phyloP scores from a whole-genome alignment of 1,140 invertebrate genomes.

The Drosophila eugracilis region DNA sequence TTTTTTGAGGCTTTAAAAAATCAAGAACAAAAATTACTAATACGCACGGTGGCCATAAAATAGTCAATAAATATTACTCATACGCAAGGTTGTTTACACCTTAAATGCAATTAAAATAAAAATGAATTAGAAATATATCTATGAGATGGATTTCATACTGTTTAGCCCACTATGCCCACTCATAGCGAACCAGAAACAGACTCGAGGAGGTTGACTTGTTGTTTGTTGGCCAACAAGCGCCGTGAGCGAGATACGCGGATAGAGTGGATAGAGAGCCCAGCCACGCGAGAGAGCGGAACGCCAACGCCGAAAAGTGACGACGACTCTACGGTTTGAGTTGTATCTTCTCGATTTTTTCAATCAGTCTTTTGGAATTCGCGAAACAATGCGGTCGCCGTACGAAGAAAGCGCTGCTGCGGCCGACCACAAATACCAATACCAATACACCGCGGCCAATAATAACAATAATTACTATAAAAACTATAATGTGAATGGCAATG shows the following conservation, averaged over 20 bases:
- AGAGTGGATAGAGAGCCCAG: conserved; percentile 21
- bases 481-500: conserved; percentile 64
- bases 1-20: no score
- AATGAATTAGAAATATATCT: not conserved
- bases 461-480: conserved; percentile 76
- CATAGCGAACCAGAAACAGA: conserved; percentile 17
- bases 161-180: conserved; percentile 39
- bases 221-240: conserved; percentile 58
- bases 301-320: no score
- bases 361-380: conserved; percentile 81
- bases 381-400: conserved; percentile 79
- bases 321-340: conserved; percentile 54
- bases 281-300: conserved; percentile 41
- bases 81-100: not conserved
- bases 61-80: not conserved
- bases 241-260: conserved; percentile 29
- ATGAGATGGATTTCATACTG: no score
- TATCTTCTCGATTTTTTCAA: conserved; percentile 58
- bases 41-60: not conserved
- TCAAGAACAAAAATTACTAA: conserved; percentile 1
- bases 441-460: conserved; percentile 60
- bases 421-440: conserved; percentile 70
- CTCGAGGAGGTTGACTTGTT: conserved; percentile 50
- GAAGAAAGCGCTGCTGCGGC: conserved; percentile 67
- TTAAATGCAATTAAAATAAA: not conserved